Evolutionary conservation across 2,113 vertebrate species (phyloP).

Genomic region (Eonycteris spelaea): DNA sequence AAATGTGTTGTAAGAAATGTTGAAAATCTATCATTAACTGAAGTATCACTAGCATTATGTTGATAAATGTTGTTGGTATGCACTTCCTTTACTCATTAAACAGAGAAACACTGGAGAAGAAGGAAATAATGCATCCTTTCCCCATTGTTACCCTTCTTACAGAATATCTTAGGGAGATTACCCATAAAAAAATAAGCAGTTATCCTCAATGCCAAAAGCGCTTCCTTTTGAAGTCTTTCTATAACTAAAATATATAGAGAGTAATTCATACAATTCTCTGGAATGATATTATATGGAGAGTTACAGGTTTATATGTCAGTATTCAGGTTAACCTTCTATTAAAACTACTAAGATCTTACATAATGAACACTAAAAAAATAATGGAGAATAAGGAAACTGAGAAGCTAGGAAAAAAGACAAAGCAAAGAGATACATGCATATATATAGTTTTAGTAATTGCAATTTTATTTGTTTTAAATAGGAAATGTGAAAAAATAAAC

Average conservation of each 20-base stretch:
- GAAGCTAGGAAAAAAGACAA: neutral
- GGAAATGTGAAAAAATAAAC: neutral
- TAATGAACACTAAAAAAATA: neutral
- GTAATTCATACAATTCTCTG: neutral
- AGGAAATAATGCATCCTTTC: neutral
- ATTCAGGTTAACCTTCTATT: neutral
- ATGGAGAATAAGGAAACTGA: neutral
- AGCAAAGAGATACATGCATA: neutral
- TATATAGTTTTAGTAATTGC: neutral
- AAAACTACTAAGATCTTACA: neutral
- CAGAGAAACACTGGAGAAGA: neutral
- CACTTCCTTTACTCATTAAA: neutral
- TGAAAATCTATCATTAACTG: neutral
- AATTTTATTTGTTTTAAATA: neutral
- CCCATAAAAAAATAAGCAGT: neutral
- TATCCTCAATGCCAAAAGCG: neutral
- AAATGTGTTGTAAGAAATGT: neutral
- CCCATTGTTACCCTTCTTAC: neutral
- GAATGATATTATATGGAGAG: neutral
- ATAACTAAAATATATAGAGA: neutral
- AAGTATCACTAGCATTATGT: neutral
- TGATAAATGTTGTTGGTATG: neutral
- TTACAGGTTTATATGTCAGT: neutral
- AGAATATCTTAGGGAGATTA: neutral
- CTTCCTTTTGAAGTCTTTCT: neutral